Evolutionary conservation across 2,888 invertebrate genomes (phyloP), one percentile per base, ranked within the genome.

Genomic region (Timema cristinae): DNA sequence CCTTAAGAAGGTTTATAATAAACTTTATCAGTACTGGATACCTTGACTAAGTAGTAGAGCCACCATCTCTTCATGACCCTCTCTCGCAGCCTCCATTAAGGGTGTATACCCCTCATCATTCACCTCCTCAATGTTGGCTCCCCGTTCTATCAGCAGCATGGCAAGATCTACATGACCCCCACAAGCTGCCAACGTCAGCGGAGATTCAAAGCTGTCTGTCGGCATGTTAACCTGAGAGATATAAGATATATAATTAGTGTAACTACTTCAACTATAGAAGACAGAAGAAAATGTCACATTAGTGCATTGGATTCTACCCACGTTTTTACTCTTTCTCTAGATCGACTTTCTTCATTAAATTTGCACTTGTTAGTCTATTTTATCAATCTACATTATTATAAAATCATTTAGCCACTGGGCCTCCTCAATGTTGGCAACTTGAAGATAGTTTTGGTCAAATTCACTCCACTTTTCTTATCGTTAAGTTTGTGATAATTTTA

Each of bases 71-170:
- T 97, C 97, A 83, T 99, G 98, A 71, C 98, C 98, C 83, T 99
- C 98, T 68, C 98, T 86, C 0, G 98, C 96, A 66, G 98, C 98
- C 85, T 99, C 99, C 98, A 99, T 99, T 75, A 99, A 86, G 32
- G 99, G 98, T 51, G 98, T 99, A 84, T 98, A 99, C 49, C 98
- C 98, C 85, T 99, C 98, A 82, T 99, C 98, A 84, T 99, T 99
- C 73, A 97, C 97, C 85, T 98, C 98, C 84, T 99, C 99, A 79
- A 99, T 95, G 84, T 97, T 97, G 73, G 99, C 99, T 75, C 98
- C 98, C 73, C 97, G 89, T 82, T 98, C 98, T 76, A 99, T 91
- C 75, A 99, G 86, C 78, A 99, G 85, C 87, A 95, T 93, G 6
- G 98, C 98, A 79, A 99, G 86, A 81, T 98, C 98, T 70, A 97